These are phyloP conservation scores for Apamea epomidion DNA, from an alignment of 2,888 invertebrate genomes.

Conservation along the genomic window DNA sequence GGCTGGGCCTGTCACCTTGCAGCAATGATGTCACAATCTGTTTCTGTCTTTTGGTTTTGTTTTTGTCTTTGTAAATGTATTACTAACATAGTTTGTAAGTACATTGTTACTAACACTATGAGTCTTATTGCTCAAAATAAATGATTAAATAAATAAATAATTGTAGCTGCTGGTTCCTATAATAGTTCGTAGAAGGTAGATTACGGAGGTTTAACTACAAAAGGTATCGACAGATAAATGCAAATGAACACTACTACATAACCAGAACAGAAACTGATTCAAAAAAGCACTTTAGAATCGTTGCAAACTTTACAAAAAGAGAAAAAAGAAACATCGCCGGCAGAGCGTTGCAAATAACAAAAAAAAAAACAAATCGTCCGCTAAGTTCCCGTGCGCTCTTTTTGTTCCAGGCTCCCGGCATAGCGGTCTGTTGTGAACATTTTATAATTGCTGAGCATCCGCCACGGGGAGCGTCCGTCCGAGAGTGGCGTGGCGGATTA, in stretches of 20 bases:
- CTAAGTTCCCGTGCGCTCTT: conserved; percentile 40
- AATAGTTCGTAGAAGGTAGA: background rate
- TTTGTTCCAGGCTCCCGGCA: conserved; percentile 41
- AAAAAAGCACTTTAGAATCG: conserved; percentile 42
- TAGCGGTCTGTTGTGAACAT: conserved; percentile 55
- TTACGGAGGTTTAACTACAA: background rate
- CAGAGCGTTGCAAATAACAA: conserved; percentile 21
- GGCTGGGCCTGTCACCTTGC: too few species aligned
- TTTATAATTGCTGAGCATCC: conserved; percentile 57
- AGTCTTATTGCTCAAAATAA: too few species aligned
- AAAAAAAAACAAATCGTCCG: conserved; percentile 23
- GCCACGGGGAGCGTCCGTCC: conserved; percentile 9
- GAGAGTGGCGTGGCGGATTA: conserved; percentile 44
- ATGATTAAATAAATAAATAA: too few species aligned
- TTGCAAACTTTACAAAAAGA: conserved; percentile 27
- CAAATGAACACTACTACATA: background rate
- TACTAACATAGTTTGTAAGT: too few species aligned
- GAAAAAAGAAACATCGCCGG: conserved; percentile 5
- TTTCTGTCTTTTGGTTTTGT: too few species aligned
- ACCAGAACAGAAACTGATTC: conserved; percentile 2
- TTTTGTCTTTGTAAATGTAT: too few species aligned
- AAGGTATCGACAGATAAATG: background rate
- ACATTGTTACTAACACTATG: too few species aligned
- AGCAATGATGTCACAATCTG: too few species aligned
- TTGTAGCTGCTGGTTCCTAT: too few species aligned